Conservation (phyloP, 1,140 invertebrate species). For the Brachionus rubens region DNA sequence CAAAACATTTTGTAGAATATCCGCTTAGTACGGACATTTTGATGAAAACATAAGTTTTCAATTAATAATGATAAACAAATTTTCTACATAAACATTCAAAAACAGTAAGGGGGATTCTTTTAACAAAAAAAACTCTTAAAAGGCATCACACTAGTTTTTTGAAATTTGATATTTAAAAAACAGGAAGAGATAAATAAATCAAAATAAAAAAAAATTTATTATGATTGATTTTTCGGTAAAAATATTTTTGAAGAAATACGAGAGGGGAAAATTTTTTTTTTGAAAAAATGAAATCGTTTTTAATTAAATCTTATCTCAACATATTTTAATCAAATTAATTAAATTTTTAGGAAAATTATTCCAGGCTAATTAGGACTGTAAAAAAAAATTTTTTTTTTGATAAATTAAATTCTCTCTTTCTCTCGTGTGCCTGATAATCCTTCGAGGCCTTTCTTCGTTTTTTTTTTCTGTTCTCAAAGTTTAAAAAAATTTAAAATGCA, state of each 20-base stretch:
- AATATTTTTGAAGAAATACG: conserved; percentile 14
- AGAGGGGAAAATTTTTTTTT: neutral
- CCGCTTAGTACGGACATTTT: conserved; percentile 2
- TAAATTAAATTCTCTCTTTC: conserved; percentile 29
- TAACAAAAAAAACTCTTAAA: conserved; percentile 10
- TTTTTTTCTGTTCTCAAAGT: neutral
- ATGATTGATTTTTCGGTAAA: conserved; percentile 14
- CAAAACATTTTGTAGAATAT: conserved; percentile 19
- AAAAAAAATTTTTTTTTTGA: neutral
- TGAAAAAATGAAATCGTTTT: neutral
- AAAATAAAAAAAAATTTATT: neutral
- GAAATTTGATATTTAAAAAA: conserved; percentile 21
- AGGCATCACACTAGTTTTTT: conserved; percentile 4
- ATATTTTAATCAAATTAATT: conserved; percentile 40
- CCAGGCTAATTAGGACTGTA: conserved; percentile 23
- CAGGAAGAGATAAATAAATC: conserved; percentile 41
- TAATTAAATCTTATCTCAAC: conserved; percentile 39
- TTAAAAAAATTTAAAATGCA: conserved; percentile 23
- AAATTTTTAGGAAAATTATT: conserved; percentile 17
- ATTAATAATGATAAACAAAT: conserved; percentile 22
- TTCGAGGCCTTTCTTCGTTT: too few relatives aligned
- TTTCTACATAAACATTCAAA: conserved; percentile 20
- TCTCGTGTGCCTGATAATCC: neutral
- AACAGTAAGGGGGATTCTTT: neutral
- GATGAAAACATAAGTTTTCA: conserved; percentile 33